Base-by-base conservation (phyloP, 2,888 invertebrate genomes). In the Apodemia zela region DNA sequence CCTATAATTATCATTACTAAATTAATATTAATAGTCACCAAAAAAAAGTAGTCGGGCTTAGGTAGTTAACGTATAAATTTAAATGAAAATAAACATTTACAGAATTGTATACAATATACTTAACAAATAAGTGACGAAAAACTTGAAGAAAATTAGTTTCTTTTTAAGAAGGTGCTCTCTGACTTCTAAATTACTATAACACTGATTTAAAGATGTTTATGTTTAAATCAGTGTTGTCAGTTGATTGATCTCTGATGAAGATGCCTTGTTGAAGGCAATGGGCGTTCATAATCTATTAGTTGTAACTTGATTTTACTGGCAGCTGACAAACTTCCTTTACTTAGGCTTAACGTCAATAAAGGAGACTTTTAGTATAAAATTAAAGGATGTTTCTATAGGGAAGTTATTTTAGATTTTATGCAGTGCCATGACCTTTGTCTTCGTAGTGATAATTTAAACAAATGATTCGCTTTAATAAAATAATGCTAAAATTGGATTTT, bases 321-420 rank as follows among this genome's bases (percentile, higher is more conserved):
- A 74, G 74, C 72, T 72, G 72, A 63, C 72, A 72, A 72, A 73
- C 68, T 72, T 73, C 13, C 54, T 54, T 13, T 51, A 21, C 51
- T 51, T 51, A 51, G 21, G 13, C 10, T 51, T 25, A 51, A 51
- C 21, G 51, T 51, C 51, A 51, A 51, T 51, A 51, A 51, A 25
- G 13, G 42, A 42, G 15, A 15, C 51, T 13, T 42, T 25, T 13
- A 21, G 51, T 10, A 21, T 13, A 51, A 21, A 15, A 51, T 21
- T 51, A 13, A 51, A 51, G 21, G 18, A 51, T 18, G 51, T 11
- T 51, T 51, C 10, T 21, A 13, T 2, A 25, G 1, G 3, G 15
- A 5, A 42, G 1, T 42, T 15, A 15, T 5, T 42, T 42, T 15
- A 3, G 15, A 42, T 42, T 42, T 42, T 42, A 15, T 42, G 6